A percentile compares a stretch with the other conserved stretches of the same genome.
Conservation (phyloP, 2,888 invertebrate genomes). For the Napeogenes sylphis region DNA sequence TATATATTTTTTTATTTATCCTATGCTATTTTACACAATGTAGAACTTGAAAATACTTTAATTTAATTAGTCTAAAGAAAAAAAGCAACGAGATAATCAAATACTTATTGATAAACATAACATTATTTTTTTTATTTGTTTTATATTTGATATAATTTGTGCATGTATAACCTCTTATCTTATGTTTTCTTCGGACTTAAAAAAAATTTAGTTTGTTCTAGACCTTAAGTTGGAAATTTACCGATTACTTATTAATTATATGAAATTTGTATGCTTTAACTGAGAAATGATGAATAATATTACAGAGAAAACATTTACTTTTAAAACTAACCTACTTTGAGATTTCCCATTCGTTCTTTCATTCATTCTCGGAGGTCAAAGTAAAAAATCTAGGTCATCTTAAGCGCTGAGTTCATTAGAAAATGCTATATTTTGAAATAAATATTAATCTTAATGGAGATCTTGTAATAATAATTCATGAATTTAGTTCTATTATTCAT, state of each 20-base stretch:
- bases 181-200: no score
- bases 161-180: no score
- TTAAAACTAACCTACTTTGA: conserved; percentile 12
- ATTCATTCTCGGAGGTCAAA: conserved; percentile 3
- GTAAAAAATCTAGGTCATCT: conserved; percentile 10
- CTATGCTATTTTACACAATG: no score
- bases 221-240: background rate
- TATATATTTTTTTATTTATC: no score
- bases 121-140: no score
- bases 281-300: background rate
- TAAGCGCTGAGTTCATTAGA: conserved; percentile 1
- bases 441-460: conserved; percentile 1
- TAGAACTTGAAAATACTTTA: no score
- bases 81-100: no score
- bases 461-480: background rate
- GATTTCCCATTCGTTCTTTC: conserved; percentile 5
- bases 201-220: background rate
- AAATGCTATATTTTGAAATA: conserved; percentile 1
- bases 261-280: background rate
- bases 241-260: background rate
- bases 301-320: conserved; percentile 1
- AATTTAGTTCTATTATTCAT: background rate
- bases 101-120: no score
- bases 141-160: no score
- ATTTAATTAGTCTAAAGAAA: no score